phyloP scores from a whole-genome alignment of 2,888 invertebrate genomes.

The Anarsia innoxiella region DNA sequence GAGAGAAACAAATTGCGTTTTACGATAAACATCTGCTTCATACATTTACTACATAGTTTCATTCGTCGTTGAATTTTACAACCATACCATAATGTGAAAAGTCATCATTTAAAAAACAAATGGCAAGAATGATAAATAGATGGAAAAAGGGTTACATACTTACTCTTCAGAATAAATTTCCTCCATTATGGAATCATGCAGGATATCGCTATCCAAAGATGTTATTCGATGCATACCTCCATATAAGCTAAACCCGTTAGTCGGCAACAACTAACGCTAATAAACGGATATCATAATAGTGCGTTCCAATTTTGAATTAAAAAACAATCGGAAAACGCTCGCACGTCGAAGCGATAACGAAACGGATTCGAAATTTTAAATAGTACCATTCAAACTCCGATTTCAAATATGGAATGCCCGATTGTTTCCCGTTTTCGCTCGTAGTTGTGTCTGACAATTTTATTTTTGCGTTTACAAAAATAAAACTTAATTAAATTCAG shows the following conservation, averaged over 20 bases:
- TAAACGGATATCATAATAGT: slow-evolving; percentile 36
- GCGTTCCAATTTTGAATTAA: slow-evolving; percentile 30
- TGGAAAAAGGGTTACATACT: too few species aligned
- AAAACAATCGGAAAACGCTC: slow-evolving; percentile 24
- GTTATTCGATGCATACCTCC: slow-evolving; percentile 1
- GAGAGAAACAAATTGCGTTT: neutral
- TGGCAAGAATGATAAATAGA: too few species aligned
- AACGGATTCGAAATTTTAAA: slow-evolving; percentile 75
- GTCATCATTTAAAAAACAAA: too few species aligned
- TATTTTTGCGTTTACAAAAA: slow-evolving; percentile 9
- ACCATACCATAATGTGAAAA: too few species aligned
- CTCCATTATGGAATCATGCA: too few species aligned
- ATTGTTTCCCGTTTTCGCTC: slow-evolving; percentile 73
- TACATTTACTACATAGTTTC: too few species aligned
- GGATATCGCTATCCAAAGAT: slow-evolving; percentile 2
- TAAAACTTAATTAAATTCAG: slow-evolving; percentile 1
- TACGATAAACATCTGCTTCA: neutral
- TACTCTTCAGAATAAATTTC: too few species aligned
- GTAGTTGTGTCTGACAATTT: slow-evolving; percentile 33
- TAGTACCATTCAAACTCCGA: slow-evolving; percentile 68
- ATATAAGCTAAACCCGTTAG: slow-evolving; percentile 14
- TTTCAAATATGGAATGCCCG: slow-evolving; percentile 67
- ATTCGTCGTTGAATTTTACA: too few species aligned
- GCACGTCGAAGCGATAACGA: slow-evolving; percentile 54
- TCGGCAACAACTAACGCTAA: slow-evolving; percentile 20